These are phyloP conservation scores for Chondrilla cf. caribensis DNA, from an alignment of 37 sponge, comb jelly and placozoan species.

Conservation along the genomic window DNA sequence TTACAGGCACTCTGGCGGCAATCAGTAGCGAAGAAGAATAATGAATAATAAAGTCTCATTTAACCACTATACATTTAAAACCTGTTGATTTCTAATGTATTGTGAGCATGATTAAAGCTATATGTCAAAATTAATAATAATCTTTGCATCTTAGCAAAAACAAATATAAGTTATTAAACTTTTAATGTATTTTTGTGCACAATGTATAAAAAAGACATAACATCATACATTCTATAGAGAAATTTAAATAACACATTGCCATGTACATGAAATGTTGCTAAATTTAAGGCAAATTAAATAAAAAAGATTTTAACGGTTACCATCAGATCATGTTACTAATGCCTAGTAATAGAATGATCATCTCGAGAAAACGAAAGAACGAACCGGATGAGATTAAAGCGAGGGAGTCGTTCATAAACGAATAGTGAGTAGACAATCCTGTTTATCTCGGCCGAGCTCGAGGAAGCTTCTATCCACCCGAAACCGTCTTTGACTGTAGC, in stretches of 20 bases:
- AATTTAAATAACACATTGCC: not conserved
- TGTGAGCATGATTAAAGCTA: not conserved
- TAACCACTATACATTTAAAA: not conserved
- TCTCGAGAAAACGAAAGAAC: too few species aligned
- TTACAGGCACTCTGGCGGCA: not conserved
- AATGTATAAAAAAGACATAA: not conserved
- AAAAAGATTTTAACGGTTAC: constrained; percentile 19
- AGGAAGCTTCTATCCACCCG: too few species aligned
- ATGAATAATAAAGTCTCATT: not conserved
- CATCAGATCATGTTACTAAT: constrained; percentile 14
- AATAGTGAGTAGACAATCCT: too few species aligned
- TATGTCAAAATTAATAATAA: too few species aligned
- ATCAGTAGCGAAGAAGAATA: not conserved
- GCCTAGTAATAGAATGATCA: too few species aligned
- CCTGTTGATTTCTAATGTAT: not conserved
- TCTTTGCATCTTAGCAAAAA: too few species aligned
- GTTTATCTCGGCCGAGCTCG: too few species aligned
- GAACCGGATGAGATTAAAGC: too few species aligned
- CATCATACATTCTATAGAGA: not conserved
- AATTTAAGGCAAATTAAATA: not conserved
- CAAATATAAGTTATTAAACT: too few species aligned
- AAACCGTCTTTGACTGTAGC: too few species aligned
- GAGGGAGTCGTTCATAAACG: too few species aligned
- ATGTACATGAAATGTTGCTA: not conserved
- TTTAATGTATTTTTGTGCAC: not conserved